phyloP scores from a whole-genome alignment of 2,888 invertebrate genomes.

The Mythimna albipuncta region DNA sequence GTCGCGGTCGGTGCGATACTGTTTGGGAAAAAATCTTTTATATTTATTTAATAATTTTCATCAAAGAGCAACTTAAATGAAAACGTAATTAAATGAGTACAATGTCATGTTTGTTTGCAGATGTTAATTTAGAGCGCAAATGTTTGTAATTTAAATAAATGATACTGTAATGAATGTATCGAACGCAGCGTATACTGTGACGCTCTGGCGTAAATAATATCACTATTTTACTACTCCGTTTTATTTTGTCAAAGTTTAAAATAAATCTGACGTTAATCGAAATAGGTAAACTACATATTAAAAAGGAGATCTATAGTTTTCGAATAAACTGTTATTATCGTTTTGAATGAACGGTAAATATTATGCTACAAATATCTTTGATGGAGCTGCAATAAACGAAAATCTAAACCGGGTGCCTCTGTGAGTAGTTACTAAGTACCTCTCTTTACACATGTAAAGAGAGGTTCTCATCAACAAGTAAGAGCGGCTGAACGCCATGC shows the following conservation, averaged over 20 bases:
- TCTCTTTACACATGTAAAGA: no score
- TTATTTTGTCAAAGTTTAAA: background rate
- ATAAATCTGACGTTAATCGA: background rate
- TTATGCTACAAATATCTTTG: background rate
- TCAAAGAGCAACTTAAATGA: constrained; percentile 30
- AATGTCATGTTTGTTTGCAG: constrained; percentile 34
- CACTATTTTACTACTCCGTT: background rate
- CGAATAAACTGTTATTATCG: background rate
- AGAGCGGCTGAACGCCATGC: constrained; percentile 5
- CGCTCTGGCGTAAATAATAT: background rate
- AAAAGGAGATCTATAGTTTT: background rate
- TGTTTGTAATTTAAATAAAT: constrained; percentile 32
- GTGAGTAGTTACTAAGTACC: background rate
- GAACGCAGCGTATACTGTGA: background rate
- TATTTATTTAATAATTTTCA: constrained; percentile 36
- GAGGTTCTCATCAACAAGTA: constrained; percentile 39
- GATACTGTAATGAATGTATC: constrained; percentile 6
- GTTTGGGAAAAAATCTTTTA: constrained; percentile 8
- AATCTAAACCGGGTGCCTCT: background rate
- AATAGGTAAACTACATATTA: background rate
- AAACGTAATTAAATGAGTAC: constrained; percentile 38
- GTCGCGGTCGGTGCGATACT: constrained; percentile 2
- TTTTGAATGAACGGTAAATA: background rate
- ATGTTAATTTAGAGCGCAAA: constrained; percentile 39
- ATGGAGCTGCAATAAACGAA: background rate